A percentile compares a stretch with the other conserved stretches of the same genome.
These are phyloP conservation scores for Chiroxiphia lanceolata DNA, from an alignment of 2,797 vertebrate species.

Conservation along the genomic window DNA sequence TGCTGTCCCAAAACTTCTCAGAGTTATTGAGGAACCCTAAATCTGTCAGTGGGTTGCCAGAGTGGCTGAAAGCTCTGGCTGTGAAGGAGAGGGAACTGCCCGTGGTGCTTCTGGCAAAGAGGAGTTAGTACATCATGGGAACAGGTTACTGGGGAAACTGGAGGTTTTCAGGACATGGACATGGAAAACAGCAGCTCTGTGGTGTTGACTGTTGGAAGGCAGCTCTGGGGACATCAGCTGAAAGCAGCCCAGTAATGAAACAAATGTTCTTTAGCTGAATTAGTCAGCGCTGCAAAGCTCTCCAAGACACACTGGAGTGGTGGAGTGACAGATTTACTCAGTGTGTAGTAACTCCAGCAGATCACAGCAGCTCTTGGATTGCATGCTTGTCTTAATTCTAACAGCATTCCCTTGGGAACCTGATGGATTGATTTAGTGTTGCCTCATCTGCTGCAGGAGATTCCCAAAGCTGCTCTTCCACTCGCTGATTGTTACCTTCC, in stretches of 20 bases:
- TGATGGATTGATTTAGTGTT: conserved; percentile 1
- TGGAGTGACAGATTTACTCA: conserved; percentile 31
- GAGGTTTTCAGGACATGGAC: not conserved
- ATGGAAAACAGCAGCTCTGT: fast-evolving
- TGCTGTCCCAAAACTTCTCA: not conserved
- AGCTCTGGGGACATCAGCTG: not conserved
- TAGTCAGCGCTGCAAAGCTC: not conserved
- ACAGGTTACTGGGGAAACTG: not conserved
- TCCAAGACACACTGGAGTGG: not conserved
- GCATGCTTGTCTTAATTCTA: conserved; percentile 30
- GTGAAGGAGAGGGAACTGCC: not conserved
- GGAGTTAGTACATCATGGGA: not conserved
- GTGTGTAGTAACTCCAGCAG: not conserved
- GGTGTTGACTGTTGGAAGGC: not conserved
- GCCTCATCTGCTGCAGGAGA: conserved; percentile 4
- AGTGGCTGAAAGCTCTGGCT: not conserved
- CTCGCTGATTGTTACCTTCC: not conserved
- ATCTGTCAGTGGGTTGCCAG: not conserved
- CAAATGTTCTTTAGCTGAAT: not conserved
- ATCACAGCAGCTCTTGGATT: conserved; percentile 20
- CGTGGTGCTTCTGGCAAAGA: not conserved
- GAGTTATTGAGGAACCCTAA: not conserved
- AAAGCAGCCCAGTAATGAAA: not conserved
- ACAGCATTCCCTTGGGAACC: conserved; percentile 20
- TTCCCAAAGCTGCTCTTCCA: conserved; percentile 22